Evolutionary conservation across 1,140 invertebrate genomes (phyloP).

Genomic region (Kradibia gibbosae): DNA sequence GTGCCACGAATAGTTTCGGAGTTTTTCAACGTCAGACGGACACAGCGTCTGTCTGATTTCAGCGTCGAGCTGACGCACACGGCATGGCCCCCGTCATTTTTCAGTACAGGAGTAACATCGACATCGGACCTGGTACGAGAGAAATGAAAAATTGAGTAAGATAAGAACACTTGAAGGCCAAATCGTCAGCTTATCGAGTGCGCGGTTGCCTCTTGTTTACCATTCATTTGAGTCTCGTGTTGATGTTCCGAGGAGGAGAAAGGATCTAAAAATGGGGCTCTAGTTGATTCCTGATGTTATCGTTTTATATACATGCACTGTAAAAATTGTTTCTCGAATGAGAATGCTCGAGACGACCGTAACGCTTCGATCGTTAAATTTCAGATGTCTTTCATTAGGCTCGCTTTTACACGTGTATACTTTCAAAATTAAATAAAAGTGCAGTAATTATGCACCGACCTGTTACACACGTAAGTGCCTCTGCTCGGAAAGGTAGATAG

Average conservation of each 20-base stretch:
- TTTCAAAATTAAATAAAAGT: conserved; percentile 16
- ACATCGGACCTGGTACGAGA: not conserved
- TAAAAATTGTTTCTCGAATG: conserved; percentile 31
- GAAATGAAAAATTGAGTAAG: conserved; percentile 42
- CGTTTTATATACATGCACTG: not conserved
- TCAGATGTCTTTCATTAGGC: conserved; percentile 26
- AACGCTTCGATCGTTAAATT: conserved; percentile 23
- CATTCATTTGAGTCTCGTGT: not conserved
- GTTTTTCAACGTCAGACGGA: conserved; percentile 12
- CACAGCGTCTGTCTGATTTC: not conserved
- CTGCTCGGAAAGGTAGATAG: not conserved
- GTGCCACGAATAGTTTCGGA: conserved; percentile 16
- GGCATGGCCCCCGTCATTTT: conserved; percentile 22
- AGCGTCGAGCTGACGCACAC: not conserved
- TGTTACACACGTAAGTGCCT: not conserved
- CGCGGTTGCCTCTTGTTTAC: conserved; percentile 17
- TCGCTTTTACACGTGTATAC: not conserved
- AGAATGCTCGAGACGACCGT: not conserved
- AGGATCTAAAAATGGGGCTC: conserved; percentile 5
- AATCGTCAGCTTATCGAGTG: conserved; percentile 17
- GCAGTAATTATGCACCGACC: not conserved
- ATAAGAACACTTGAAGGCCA: conserved; percentile 35
- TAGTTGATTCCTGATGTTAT: conserved; percentile 16
- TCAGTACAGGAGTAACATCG: conserved; percentile 33
- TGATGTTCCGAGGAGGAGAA: not conserved